A percentile compares a stretch with the other conserved stretches of the same genome.
phyloP scores from a whole-genome alignment of 2,888 invertebrate species.

The Scaptomyza tumidula region DNA sequence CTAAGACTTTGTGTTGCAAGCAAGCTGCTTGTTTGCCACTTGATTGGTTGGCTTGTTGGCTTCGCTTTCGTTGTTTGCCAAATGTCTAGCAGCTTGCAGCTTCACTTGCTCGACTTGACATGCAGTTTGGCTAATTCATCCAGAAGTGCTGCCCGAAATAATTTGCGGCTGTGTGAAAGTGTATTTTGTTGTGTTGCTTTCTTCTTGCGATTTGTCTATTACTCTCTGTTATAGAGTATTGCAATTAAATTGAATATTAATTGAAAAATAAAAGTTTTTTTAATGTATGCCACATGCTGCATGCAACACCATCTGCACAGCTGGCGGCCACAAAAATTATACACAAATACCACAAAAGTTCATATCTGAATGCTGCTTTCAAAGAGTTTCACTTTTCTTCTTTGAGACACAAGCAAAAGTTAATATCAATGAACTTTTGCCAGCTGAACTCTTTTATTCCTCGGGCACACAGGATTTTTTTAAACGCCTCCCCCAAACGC shows the following conservation, averaged over 20 bases:
- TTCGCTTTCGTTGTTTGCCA: constrained; percentile 73
- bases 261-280: constrained; percentile 73
- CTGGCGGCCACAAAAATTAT: constrained; percentile 45
- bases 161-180: constrained; percentile 76
- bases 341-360: constrained; percentile 46
- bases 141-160: constrained; percentile 78
- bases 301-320: constrained; percentile 54
- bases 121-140: constrained; percentile 74
- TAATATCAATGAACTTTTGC: constrained; percentile 76
- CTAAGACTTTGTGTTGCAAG: constrained; percentile 7
- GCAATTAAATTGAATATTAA: constrained; percentile 77
- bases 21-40: constrained; percentile 68
- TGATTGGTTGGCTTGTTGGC: constrained; percentile 66
- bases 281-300: constrained; percentile 6
- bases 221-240: constrained; percentile 11
- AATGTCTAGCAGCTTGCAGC: constrained; percentile 58
- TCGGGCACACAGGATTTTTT: constrained; percentile 50
- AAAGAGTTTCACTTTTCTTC: constrained; percentile 74
- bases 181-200: constrained; percentile 50
- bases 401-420: neutral
- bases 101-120: constrained; percentile 67
- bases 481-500: constrained; percentile 28
- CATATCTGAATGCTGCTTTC: constrained; percentile 44
- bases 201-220: constrained; percentile 28
- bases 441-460: constrained; percentile 50